phyloP scores from a whole-genome alignment of 1,140 invertebrate genomes.

The Callitettix versicolor region DNA sequence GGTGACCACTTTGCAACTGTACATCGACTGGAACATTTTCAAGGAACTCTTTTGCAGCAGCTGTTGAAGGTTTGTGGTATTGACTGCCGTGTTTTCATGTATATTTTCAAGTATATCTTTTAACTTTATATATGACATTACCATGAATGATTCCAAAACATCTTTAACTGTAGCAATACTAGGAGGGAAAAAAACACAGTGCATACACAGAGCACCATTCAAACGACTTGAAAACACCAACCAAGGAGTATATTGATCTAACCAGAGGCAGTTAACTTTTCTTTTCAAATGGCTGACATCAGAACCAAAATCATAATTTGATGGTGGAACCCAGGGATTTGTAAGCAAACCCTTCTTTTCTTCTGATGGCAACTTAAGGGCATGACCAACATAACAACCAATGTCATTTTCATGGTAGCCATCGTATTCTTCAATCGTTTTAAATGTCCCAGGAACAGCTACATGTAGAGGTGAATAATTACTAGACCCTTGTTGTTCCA shows the following conservation, averaged over 20 bases:
- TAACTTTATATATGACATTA: slow-evolving; percentile 19
- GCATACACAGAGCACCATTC: slow-evolving; percentile 26
- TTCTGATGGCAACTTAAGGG: slow-evolving; percentile 15
- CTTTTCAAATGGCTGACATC: slow-evolving; percentile 17
- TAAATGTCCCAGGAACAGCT: slow-evolving; percentile 20
- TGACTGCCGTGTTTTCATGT: slow-evolving; percentile 18
- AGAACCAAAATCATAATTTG: slow-evolving; percentile 15
- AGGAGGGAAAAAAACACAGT: slow-evolving; percentile 24
- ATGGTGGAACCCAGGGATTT: slow-evolving; percentile 10
- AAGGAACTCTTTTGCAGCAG: slow-evolving; percentile 22
- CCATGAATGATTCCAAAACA: slow-evolving; percentile 22
- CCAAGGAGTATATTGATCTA: slow-evolving; percentile 24
- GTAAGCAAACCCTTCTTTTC: slow-evolving; percentile 3
- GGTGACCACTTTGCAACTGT: slow-evolving; percentile 17
- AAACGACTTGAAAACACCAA: slow-evolving; percentile 25
- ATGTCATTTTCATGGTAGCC: slow-evolving; percentile 20
- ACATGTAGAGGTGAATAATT: slow-evolving; percentile 16
- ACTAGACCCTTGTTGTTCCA: slow-evolving; percentile 3
- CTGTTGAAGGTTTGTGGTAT: slow-evolving; percentile 19
- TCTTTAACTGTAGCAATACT: slow-evolving; percentile 15
- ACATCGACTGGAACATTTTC: slow-evolving; percentile 22
- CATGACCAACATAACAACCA: slow-evolving; percentile 20
- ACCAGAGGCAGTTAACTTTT: slow-evolving; percentile 23
- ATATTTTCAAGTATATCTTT: slow-evolving; percentile 24
- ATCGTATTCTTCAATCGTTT: slow-evolving; percentile 18